phyloP scores from a whole-genome alignment of 1,140 invertebrate genomes.

The Heliconius nattereri region DNA sequence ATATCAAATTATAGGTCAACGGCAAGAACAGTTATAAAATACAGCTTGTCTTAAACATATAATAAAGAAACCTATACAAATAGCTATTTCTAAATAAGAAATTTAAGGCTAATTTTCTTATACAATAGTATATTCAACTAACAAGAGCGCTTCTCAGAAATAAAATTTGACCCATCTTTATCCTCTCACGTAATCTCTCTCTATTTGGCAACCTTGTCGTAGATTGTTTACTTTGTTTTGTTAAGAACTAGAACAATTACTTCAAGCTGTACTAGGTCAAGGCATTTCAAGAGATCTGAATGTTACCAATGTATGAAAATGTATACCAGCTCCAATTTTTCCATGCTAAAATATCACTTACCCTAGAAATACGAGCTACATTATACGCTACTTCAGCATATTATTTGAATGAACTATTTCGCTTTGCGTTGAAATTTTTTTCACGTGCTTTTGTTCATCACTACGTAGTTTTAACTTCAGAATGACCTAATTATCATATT shows the following conservation, averaged over 20 bases:
- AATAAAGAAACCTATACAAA: no score
- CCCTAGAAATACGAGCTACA: not conserved
- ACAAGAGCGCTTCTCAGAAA: not conserved
- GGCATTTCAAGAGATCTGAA: constrained; percentile 21
- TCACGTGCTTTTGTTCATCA: constrained; percentile 19
- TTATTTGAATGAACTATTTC: constrained; percentile 23
- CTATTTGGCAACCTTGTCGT: constrained; percentile 23
- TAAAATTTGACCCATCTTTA: not conserved
- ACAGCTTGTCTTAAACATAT: no score
- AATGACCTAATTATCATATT: constrained; percentile 19
- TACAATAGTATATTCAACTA: not conserved
- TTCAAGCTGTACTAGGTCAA: constrained; percentile 26
- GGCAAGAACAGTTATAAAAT: no score
- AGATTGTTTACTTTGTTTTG: constrained; percentile 25
- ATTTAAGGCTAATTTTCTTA: not conserved
- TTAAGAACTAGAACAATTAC: constrained; percentile 25
- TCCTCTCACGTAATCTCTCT: not conserved
- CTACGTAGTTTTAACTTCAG: constrained; percentile 18
- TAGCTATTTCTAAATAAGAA: no score
- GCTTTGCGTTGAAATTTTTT: constrained; percentile 14
- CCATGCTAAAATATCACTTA: constrained; percentile 21
- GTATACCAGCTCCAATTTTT: constrained; percentile 21
- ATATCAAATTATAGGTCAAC: no score
- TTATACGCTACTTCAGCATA: constrained; percentile 21
- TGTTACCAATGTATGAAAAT: constrained; percentile 22